Base-by-base conservation (phyloP, 2,888 invertebrate species). In the Chrysolina americana region DNA sequence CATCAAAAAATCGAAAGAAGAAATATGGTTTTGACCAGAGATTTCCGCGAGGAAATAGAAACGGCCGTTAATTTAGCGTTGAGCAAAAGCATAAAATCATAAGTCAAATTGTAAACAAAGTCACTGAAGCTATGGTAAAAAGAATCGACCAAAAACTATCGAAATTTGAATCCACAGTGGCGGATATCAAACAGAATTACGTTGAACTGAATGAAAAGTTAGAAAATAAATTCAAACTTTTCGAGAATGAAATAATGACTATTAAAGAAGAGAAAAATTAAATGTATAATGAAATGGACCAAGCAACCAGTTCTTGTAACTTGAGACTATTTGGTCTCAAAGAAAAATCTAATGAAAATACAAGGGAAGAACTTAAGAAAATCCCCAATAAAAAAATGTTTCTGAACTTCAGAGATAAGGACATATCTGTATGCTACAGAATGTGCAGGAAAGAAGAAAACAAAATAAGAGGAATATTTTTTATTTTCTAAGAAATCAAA, bases 21-120 rank as follows among this genome's bases (percentile, higher is more conserved):
- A 21, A 50, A 66, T 11, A 66, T 66, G 66, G 66, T 47, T 13
- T 10, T 66, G 48, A 48, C 47, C 1, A 44, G 50, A 17, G 48
- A 66, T 19, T 48, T 66, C 48, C 66, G 66, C 23, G 66, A 66
- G n/a, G 66, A 66, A 66, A 66, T 66, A 9, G 66, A 66, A 50
- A 48, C 28, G 1, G n/a, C 66, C 8, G 66, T 66, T 10, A 66
- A 66, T 21, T 9, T 17, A 47, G 66, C 66, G 9, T 48, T 66
- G 21, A 66, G 28, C 50, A 66, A 47, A 48, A 47, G 15, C 50
- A 47, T 66, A 23, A 66, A 50, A 66, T 66, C 48, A 66, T 66
- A 17, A 50, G 15, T 21, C 47, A 66, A 48, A 66, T 66, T 13
- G 66, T 47, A 4, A 1, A 36, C 13, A 66, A 66, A 47, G 66